Conservation (phyloP, 2,113 vertebrate genomes). For the Natator depressus region DNA sequence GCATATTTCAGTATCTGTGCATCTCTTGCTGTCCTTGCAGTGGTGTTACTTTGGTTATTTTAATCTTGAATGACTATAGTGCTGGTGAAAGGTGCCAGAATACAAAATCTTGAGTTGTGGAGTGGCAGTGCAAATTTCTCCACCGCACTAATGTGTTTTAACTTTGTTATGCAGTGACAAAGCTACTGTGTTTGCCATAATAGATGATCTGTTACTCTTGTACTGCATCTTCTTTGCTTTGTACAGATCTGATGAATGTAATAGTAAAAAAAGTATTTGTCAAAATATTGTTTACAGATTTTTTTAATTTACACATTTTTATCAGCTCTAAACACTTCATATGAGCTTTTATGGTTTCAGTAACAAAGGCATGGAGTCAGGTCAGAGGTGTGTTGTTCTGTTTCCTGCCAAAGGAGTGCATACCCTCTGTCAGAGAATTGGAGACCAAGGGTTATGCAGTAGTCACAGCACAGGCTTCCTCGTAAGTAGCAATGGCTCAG, state of each 20-base stretch:
- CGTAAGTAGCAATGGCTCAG: too few relatives aligned
- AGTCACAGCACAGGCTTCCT: too few relatives aligned
- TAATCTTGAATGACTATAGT: neutral
- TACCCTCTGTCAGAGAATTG: too few relatives aligned
- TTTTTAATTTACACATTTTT: neutral
- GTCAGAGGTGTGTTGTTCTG: too few relatives aligned
- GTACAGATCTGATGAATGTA: neutral
- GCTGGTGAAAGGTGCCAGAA: neutral
- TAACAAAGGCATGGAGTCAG: too few relatives aligned
- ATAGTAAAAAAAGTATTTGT: neutral
- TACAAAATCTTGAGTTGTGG: neutral
- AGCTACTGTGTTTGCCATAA: neutral
- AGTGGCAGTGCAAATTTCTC: accelerated
- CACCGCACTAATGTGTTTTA: neutral
- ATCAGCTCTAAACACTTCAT: neutral
- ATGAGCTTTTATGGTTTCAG: too few relatives aligned
- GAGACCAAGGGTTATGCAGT: too few relatives aligned
- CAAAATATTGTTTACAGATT: neutral
- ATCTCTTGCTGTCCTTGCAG: neutral
- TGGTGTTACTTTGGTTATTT: neutral
- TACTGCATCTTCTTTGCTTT: neutral
- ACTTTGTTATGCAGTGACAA: neutral
- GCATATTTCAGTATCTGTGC: neutral
- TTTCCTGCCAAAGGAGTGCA: too few relatives aligned
- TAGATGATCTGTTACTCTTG: neutral